Base-by-base conservation (phyloP, 2,113 vertebrate genomes). In the Neogobius melanostomus region DNA sequence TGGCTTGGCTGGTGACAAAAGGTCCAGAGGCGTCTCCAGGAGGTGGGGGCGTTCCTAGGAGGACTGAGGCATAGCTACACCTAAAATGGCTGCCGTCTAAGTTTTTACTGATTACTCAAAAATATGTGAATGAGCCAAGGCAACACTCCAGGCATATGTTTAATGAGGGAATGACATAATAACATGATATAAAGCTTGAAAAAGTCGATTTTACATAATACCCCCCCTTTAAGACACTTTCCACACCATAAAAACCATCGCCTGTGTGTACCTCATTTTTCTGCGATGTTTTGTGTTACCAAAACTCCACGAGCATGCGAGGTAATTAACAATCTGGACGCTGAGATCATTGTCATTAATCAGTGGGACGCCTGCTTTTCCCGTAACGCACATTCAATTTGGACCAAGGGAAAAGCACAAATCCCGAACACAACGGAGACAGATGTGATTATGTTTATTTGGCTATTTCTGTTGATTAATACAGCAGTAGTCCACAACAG, bases 261-360 rank as follows among this genome's bases (percentile, higher is more conserved):
- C 36, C 36, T 15, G 12, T 42, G 28, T 60, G 11, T 36, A 57
- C 21, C 54, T 57, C 57, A 43, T 42, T 61, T 78, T 45, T 51
- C 44, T 64, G 64, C n/a, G 62, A 76, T 44, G 65, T 60, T 75
- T 80, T 75, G 70, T 69, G 59, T 79, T 71, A 85, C 70, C 0
- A 3, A 21, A 17, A 8, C 16, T 64, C 10, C 45, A 21, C 7
- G 16, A 46, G 61, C 61, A 64, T 14, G 15, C 12, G n/a, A 47
- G 16, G n/a, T 21, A 47, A 48, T 64, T 64, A 64, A 61, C 75
- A 74, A 70, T 69, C 69, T 83, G 64, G 54, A 66, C 9, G 7
- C 72, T 70, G 68, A 86, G 69, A 54, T 69, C 71, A 76, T 57
- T 72, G 70, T 81, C 76, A 81, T 86, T 82, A 83, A 86, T 90